A percentile compares a stretch with the other conserved stretches of the same genome.
Conservation (phyloP, 2,888 invertebrate genomes). For the Coecobrya sp. region DNA sequence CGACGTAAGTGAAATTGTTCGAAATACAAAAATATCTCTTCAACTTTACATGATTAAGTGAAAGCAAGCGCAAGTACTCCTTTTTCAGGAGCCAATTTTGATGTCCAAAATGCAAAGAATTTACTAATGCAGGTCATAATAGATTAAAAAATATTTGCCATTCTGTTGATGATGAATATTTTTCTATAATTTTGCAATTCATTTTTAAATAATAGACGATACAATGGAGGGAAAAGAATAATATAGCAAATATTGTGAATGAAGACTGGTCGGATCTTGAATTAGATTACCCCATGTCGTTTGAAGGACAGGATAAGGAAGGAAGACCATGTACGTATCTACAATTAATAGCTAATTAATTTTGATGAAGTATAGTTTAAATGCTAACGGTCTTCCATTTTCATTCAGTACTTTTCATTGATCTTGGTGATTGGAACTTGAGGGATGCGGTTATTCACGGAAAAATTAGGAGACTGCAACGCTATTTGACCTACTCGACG, state of each 20-base stretch:
- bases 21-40: too few species aligned
- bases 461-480: slow-evolving; percentile 15
- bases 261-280: slow-evolving; percentile 40
- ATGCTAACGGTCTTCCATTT: background rate
- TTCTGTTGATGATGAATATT: too few species aligned
- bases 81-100: slow-evolving; percentile 10
- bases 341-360: background rate
- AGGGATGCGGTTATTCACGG: slow-evolving; percentile 32
- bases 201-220: slow-evolving; percentile 12
- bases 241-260: slow-evolving; percentile 16
- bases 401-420: background rate
- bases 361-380: background rate
- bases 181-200: background rate
- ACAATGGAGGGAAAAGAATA: slow-evolving; percentile 29
- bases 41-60: too few species aligned
- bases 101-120: slow-evolving; percentile 3
- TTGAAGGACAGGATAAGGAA: slow-evolving; percentile 35
- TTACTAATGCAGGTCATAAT: slow-evolving; percentile 30
- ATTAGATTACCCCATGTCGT: slow-evolving; percentile 6
- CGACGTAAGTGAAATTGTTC: background rate
- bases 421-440: slow-evolving; percentile 59
- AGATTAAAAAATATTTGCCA: too few species aligned
- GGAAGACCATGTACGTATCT: slow-evolving; percentile 51
- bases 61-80: background rate
- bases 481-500: slow-evolving; percentile 14